A percentile compares a stretch with the other conserved stretches of the same genome.
Evolutionary conservation across 53 echinoderm and acorn worm genomes (phyloP).

Genomic region (Temnopleurus reevesii): DNA sequence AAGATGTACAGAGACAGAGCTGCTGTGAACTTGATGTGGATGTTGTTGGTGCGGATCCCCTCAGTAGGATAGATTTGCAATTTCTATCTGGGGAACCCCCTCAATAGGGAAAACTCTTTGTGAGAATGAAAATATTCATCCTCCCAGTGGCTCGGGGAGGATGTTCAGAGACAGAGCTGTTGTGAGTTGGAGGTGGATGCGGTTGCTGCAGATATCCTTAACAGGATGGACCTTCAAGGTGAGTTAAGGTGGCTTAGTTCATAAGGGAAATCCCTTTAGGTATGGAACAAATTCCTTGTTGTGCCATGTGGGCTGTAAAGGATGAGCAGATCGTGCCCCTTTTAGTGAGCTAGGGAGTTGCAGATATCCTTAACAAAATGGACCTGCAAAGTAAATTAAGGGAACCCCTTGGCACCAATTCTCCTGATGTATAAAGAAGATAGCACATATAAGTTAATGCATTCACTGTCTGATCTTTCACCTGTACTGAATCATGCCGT

Average conservation of each 20-base stretch:
- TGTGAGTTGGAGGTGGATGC: constrained; percentile 95
- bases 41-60: constrained; percentile 86
- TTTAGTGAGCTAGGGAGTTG: background rate
- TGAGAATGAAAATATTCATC: constrained; percentile 39
- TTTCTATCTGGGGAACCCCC: no score
- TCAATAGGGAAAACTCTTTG: no score
- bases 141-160: constrained; percentile 79
- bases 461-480: no score
- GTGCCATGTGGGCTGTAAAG: no score
- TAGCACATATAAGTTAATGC: no score
- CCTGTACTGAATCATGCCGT: no score
- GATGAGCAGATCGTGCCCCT: background rate
- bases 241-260: background rate
- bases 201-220: constrained; percentile 91
- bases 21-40: constrained; percentile 92
- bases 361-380: no score
- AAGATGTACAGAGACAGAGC: constrained; percentile 78
- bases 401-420: no score
- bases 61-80: constrained; percentile 90
- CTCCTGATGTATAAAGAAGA: no score
- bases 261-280: no score
- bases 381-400: no score
- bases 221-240: constrained; percentile 93
- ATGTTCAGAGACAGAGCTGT: constrained; percentile 72
- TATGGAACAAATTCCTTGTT: no score